Percentiles rank a stretch among this genome's conserved stretches.
Conservation (phyloP, 2,888 invertebrate species). For the Pristionchus fissidentatus region DNA sequence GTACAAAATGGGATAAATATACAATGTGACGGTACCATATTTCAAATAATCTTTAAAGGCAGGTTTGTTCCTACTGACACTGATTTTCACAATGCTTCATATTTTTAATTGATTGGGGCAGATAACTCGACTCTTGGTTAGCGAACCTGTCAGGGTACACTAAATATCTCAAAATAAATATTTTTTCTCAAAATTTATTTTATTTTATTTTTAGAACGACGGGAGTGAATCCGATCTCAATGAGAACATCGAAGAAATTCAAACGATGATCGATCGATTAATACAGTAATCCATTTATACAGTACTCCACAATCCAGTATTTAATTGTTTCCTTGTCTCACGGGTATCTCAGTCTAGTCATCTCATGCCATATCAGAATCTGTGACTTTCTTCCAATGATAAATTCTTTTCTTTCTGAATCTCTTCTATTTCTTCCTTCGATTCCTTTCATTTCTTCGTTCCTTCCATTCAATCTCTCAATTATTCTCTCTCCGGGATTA, state of each 20-base stretch:
- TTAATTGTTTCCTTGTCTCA: too few species aligned
- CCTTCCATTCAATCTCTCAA: neutral
- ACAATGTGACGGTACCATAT: too few species aligned
- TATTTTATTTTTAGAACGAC: neutral
- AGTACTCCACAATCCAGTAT: neutral
- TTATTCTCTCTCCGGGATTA: conserved; percentile 10
- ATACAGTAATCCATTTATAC: neutral
- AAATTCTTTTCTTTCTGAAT: too few species aligned
- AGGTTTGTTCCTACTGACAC: too few species aligned
- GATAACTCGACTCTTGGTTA: too few species aligned
- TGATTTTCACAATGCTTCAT: too few species aligned
- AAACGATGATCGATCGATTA: neutral
- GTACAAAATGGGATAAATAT: too few species aligned
- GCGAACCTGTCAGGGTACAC: too few species aligned
- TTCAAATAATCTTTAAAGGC: too few species aligned
- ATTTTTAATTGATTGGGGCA: too few species aligned
- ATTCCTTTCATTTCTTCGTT: too few species aligned
- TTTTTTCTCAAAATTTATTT: neutral
- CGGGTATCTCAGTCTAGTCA: neutral
- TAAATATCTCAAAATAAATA: neutral
- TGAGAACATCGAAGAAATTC: neutral
- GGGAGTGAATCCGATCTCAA: neutral
- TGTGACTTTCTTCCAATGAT: neutral
- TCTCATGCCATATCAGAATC: too few species aligned
- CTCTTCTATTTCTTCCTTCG: neutral